These are phyloP conservation scores for Musca vetustissima DNA, from an alignment of 1,140 invertebrate species.

Conservation along the genomic window DNA sequence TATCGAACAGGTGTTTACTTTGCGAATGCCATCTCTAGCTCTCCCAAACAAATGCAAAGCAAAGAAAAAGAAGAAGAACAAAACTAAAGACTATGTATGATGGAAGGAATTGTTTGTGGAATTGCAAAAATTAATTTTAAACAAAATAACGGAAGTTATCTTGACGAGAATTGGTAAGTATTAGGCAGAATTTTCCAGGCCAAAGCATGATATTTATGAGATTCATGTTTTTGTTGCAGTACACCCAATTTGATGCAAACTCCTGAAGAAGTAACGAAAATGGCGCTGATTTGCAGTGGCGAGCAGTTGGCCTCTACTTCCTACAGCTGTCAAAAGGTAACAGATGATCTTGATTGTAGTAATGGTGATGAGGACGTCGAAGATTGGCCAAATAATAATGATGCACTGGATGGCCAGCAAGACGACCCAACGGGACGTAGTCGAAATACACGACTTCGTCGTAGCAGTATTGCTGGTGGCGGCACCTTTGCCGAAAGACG, in stretches of 20 bases:
- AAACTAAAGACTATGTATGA: neutral
- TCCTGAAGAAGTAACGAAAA: neutral
- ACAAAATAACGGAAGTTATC: neutral
- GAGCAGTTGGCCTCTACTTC: no score
- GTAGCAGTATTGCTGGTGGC: neutral
- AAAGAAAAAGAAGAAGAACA: no score
- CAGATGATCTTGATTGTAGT: neutral
- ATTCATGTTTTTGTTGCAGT: neutral
- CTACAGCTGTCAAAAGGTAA: no score
- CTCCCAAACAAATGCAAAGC: constrained; percentile 25
- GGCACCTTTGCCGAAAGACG: constrained; percentile 34
- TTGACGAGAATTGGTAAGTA: constrained; percentile 9
- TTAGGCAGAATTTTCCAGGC: no score
- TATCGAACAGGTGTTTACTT: no score
- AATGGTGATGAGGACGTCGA: neutral
- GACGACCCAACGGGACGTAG: no score
- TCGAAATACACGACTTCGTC: neutral
- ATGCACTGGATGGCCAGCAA: no score
- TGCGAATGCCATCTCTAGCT: neutral
- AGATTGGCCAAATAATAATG: neutral
- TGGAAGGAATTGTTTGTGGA: constrained; percentile 22
- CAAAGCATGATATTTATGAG: no score
- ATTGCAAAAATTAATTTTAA: constrained; percentile 21
- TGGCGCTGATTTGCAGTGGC: neutral
- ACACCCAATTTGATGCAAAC: neutral